Percentiles rank a stretch among this genome's conserved stretches.
Conservation (phyloP, 1,140 invertebrate species). For the Pseudomyrmex cubaensis region DNA sequence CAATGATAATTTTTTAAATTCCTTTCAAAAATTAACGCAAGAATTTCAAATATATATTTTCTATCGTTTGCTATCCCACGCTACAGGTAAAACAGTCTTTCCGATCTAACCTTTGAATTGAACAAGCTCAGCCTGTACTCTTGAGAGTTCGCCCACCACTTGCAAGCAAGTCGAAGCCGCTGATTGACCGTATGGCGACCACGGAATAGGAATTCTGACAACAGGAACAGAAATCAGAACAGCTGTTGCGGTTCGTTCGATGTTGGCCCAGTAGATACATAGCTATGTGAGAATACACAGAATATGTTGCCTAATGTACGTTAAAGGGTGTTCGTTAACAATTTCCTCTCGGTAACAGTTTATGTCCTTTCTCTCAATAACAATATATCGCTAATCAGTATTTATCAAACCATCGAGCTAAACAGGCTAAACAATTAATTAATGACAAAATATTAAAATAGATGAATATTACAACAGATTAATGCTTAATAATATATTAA, state of each 20-base stretch:
- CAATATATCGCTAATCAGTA: conserved; percentile 3
- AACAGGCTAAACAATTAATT: conserved; percentile 39
- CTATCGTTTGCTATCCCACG: not conserved
- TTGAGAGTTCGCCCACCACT: conserved; percentile 55
- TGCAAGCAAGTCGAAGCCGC: conserved; percentile 46
- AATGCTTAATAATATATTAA: conserved; percentile 23
- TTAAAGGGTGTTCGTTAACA: conserved; percentile 3
- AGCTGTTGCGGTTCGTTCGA: conserved; percentile 69
- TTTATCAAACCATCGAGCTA: conserved; percentile 2
- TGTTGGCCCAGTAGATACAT: conserved; percentile 1
- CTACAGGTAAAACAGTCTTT: not conserved
- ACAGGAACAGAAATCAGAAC: conserved; percentile 69
- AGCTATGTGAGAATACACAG: not conserved
- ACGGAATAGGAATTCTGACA: conserved; percentile 74
- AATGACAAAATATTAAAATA: conserved; percentile 30
- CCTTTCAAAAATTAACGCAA: too few species aligned
- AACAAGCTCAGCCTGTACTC: conserved; percentile 23
- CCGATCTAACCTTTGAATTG: not conserved
- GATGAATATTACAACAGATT: not conserved
- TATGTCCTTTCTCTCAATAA: too few species aligned
- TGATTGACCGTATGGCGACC: conserved; percentile 67
- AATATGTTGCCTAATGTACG: not conserved
- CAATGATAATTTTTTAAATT: too few species aligned
- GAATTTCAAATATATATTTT: conserved; percentile 12
- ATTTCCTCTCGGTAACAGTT: not conserved